Base-by-base conservation (phyloP, 2,888 invertebrate species). In the Copidosoma aretas region DNA sequence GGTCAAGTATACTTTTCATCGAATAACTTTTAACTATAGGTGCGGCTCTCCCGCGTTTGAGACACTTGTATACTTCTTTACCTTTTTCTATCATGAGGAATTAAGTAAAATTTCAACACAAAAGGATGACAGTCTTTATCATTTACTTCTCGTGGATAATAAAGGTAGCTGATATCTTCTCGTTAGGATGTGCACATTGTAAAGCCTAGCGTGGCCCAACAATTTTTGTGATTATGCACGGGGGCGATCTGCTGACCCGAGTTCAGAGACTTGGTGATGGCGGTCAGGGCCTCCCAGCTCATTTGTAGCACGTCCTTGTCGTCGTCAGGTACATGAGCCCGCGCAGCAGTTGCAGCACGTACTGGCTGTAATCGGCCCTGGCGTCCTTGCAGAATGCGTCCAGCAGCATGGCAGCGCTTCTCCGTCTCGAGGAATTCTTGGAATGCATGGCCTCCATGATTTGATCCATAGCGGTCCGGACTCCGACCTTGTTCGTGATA, bases 331-430 rank as follows among this genome's bases (percentile, higher is more conserved):
- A 90, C 67, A 98, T 89, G 65, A 97, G 88, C 5, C 95, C 95
- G 64, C 96, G 89, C 73, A 97, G 86, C 66, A 98, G 87, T 84
- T 94, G 94, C 57, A 95, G 91, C 72, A 97, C 91, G 85, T 96
- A 94, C 77, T 93, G 91, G 39, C 90, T 88, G 78, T 95, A 94
- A 82, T 96, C 94, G 0, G 93, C 94, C 75, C 93, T 91, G 10
- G 95, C 91, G 84, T 95, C 93, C 71, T 92, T 90, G 84, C 95
- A 97, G 87, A 93, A 98, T 41, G 93, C 92, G 80, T 93, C 93
- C 58, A 98, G 87, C 64, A 98, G 85, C n/a, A 92, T 90, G 10
- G 94, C 91, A 0, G 96, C 94, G 0, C 95, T 93, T 76, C 93
- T 89, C 70, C 93, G 88, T 60, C 90, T 89, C 63, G 87, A 87